Base-by-base conservation (phyloP, 2,797 vertebrate genomes). In the Silurus lanzhouensis region DNA sequence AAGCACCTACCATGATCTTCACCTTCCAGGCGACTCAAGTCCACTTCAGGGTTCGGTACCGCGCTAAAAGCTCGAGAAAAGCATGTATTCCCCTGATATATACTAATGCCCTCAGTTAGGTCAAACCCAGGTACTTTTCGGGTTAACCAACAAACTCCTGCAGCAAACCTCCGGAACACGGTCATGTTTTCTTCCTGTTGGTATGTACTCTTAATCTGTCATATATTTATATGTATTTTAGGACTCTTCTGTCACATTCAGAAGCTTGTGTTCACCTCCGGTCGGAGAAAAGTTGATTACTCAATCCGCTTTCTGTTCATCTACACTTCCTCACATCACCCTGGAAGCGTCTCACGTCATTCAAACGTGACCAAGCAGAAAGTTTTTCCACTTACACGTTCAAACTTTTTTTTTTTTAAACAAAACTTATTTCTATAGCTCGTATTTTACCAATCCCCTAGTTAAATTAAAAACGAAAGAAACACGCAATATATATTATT, bases 1-100 rank as follows among this genome's bases (percentile, higher is more conserved):
- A 64, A 19, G 68, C 9, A 0, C 58, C n/a, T 93, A 96, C 95
- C 95, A 0, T 91, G 46, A 83, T 95, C 93, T 67, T 89, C 88
- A 0, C 91, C 93, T 31, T 93, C 91, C 48, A 94, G 87, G 22
- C 91, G 91, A 86, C 83, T 91, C 1, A 94, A 0, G 44, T 93
- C 90, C 90, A 96, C 95, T 91, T 95, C 92, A 0, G 13, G 27
- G 8, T 25, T 19, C 0, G 60, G 46, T 2, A 88, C 86, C 0
- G 92, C 85, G 91, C 85, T 83, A 1, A 9, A 4, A 10, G 89
- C 58, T 84, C 2, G 58, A 25, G 15, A 55, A 57, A 70, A 79
- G 19, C 38, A n/a, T 13, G 10, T 83, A 5, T 3, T n/a, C 2
- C 0, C 27, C 5, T 48, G 6, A 25, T 3, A 52, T 3, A 12